Evolutionary conservation across 1,140 invertebrate genomes (phyloP), one percentile per base, ranked within the genome.

Genomic region (Pseudomyrmex flavicornis): DNA sequence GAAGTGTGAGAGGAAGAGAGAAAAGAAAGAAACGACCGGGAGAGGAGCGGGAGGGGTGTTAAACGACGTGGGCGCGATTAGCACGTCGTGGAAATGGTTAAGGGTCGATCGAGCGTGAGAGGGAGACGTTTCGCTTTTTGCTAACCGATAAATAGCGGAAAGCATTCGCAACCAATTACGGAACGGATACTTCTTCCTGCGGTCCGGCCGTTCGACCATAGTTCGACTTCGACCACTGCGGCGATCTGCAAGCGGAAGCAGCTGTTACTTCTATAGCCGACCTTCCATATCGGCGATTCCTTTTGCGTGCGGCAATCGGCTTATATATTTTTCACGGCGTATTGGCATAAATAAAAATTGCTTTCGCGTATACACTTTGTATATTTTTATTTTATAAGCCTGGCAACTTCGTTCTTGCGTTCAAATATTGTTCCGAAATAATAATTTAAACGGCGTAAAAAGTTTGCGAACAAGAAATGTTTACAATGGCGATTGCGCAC

Each of bases 121-220:
- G 61, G 59, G 59, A 82, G 79, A 75, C 58, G 59, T 20, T 20
- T 13, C 48, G 76, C 66, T 82, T 82, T 82, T 82, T 82, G 70
- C 70, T 63, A 26, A 46, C 48, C 79, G 48, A 82, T 82, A 82
- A 82, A 82, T 75, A 66, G 72, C 61, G 70, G 59, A 74, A 82
- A 82, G 61, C 79, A 75, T 82, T 75, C 79, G 50, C 79, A 70
- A 82, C 79, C 79, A 82, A 82, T 82, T 82, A 75, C 79, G 70
- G 48, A 74, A 73, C 15, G 70, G 70, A 82, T 82, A 82, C 79
- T 62, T 82, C 70, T 82, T 82, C 26, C 72, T 63, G 61, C 58
- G 69, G 70, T 74, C 20, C 79, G 70, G 5, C 15, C 56, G 35
- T 0, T 2, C 79, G 48, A 65, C 17, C 58, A 26, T 35, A 2